Conservation (phyloP, 2,888 invertebrate species). For the Rhogogaster chlorosoma region DNA sequence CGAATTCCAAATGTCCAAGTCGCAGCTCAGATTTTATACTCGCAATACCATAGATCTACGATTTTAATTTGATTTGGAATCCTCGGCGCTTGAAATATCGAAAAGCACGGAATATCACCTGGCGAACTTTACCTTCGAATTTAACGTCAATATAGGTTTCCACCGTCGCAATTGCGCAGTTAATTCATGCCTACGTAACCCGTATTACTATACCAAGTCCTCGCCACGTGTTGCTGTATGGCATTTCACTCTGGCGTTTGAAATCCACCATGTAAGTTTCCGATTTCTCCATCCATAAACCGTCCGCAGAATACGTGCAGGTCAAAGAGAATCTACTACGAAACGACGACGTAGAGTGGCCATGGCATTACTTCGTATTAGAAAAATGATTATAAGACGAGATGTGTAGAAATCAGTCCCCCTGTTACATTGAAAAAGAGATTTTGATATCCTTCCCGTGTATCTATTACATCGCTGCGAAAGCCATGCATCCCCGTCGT, state of each 20-base stretch:
- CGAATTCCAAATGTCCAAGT: conserved; percentile 5
- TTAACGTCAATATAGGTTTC: not conserved
- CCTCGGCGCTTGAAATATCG: not conserved
- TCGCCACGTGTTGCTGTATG: conserved; percentile 6
- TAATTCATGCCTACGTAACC: conserved; percentile 21
- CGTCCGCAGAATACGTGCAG: not conserved
- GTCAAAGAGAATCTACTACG: not conserved
- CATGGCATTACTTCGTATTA: not conserved
- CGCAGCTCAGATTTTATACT: not conserved
- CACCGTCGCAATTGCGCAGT: conserved; percentile 13
- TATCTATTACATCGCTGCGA: not conserved
- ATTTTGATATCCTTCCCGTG: not conserved
- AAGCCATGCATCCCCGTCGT: not conserved
- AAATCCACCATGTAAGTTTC: conserved; percentile 25
- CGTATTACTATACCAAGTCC: not conserved
- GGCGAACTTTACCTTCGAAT: not conserved
- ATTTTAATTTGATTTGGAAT: not conserved
- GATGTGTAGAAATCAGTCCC: not conserved
- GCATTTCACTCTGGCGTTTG: conserved; percentile 28
- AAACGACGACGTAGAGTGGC: not conserved
- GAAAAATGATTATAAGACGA: conserved; percentile 5
- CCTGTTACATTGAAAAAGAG: not conserved
- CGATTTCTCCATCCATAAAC: conserved; percentile 5
- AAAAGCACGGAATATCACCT: not conserved
- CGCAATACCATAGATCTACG: not conserved